Evolutionary conservation across 2,888 invertebrate genomes (phyloP), one percentile per base, ranked within the genome.

Genomic region (Sericinus montela): DNA sequence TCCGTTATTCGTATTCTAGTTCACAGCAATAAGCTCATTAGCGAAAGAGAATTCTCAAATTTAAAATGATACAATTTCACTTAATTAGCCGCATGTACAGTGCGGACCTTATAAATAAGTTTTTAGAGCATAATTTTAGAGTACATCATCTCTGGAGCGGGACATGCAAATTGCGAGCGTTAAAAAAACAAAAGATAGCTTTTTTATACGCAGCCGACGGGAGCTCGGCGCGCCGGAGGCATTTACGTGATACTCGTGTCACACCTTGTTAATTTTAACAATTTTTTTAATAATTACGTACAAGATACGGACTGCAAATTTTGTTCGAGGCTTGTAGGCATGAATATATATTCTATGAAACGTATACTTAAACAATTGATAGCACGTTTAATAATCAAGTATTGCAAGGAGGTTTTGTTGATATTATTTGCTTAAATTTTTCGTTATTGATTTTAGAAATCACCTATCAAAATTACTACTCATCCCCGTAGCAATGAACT

Each of bases 111-210:
- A 79, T 84, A 81, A 83, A 82, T 83, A 77, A 75, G 67, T 76
- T 75, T 75, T 71, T 67, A 67, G 64, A 70, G 76, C 69, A 82
- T 83, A 82, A 84, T 84, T 80, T 77, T 64, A 68, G 60, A 78
- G 80, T 80, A 76, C 76, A 84, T 85, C 83, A 84, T 80, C 76
- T 80, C 80, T 77, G 75, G 71, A 84, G 78, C 80, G 80, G 78
- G 73, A 81, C 82, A 85, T 88, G 87, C 83, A 84, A 87, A 87
- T 87, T 84, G 76, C 70, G 67, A 67, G 68, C 63, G 71, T 76
- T 74, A 67, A 82, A 81, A 84, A 86, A 84, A 19, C 2, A 19
- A 19, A 19, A 19, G 73, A 74, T 77, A 78, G 79, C 80, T 69
- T 79, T 87, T 86, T 82, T 78, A 78, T 79, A 79, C 72, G 75